Conservation (phyloP, 1,140 invertebrate species). For the Heliothis subflexa region DNA sequence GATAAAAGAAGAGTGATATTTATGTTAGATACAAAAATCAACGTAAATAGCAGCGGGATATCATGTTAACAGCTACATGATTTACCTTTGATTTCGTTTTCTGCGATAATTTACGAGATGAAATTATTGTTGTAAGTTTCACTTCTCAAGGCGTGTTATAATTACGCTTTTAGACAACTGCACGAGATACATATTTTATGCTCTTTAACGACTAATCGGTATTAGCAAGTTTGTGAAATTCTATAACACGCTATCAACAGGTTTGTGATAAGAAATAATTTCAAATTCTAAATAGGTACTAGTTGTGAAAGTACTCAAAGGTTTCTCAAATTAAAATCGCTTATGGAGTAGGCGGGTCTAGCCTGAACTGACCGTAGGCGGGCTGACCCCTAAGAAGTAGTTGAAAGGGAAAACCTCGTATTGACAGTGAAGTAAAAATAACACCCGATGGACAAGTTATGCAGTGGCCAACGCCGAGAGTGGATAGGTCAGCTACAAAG, state of each 20-base stretch:
- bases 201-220: background rate
- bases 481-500: conserved; percentile 34
- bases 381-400: conserved; percentile 31
- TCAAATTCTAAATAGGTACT: conserved; percentile 24
- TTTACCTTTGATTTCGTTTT: background rate
- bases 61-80: too few species aligned
- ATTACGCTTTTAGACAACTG: conserved; percentile 32
- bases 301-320: conserved; percentile 33
- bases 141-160: conserved; percentile 9
- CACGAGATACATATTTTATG: conserved; percentile 36
- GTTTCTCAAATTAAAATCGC: conserved; percentile 35
- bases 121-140: background rate
- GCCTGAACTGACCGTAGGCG: conserved; percentile 13
- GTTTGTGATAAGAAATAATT: conserved; percentile 21
- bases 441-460: conserved; percentile 27
- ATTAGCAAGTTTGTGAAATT: conserved; percentile 32
- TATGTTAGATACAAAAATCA: too few species aligned
- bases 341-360: conserved; percentile 26
- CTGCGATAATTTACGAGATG: background rate
- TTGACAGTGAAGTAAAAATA: conserved; percentile 15
- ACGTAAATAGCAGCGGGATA: too few species aligned
- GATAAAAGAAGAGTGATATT: too few species aligned
- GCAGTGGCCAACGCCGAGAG: background rate
- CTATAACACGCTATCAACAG: conserved; percentile 23
- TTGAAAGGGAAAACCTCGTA: conserved; percentile 44